phyloP scores from a whole-genome alignment of 2,797 vertebrate species.

The Astyanax mexicanus region DNA sequence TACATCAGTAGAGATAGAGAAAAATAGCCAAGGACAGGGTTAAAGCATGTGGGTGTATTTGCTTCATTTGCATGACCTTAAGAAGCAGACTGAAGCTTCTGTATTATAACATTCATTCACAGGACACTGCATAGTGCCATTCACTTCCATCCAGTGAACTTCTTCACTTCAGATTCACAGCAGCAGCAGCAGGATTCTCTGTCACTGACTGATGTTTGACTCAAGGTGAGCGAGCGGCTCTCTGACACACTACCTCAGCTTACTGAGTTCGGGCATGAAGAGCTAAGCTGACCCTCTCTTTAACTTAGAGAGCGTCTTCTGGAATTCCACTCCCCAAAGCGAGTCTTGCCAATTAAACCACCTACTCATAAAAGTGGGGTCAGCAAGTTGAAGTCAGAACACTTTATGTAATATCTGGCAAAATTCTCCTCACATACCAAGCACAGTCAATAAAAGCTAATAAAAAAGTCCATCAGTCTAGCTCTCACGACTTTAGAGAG shows the following conservation, averaged over 20 bases:
- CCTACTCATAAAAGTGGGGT: too few species aligned
- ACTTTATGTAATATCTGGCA: too few species aligned
- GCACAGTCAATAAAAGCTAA: too few species aligned
- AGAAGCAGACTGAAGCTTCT: not conserved
- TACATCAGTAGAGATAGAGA: not conserved
- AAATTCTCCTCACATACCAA: too few species aligned
- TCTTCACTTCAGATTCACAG: slow-evolving; percentile 17
- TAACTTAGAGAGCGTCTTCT: not conserved
- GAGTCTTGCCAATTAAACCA: not conserved
- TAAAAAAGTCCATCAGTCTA: too few species aligned
- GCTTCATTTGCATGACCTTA: not conserved
- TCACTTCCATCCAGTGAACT: too few species aligned
- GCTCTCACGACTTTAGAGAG: too few species aligned
- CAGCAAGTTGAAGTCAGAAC: too few species aligned
- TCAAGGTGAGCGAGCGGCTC: not conserved
- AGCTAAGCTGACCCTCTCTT: not conserved
- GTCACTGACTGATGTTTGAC: not conserved
- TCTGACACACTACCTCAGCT: slow-evolving; percentile 7
- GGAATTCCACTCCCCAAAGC: not conserved
- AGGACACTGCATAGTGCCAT: not conserved
- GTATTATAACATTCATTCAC: not conserved
- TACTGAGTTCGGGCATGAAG: not conserved
- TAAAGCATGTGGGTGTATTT: not conserved
- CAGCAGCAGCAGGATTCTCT: not conserved
- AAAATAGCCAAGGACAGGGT: not conserved